Evolutionary conservation across 1,140 invertebrate genomes (phyloP), one percentile per base, ranked within the genome.

Genomic region (Anoplolepis gracilipes): DNA sequence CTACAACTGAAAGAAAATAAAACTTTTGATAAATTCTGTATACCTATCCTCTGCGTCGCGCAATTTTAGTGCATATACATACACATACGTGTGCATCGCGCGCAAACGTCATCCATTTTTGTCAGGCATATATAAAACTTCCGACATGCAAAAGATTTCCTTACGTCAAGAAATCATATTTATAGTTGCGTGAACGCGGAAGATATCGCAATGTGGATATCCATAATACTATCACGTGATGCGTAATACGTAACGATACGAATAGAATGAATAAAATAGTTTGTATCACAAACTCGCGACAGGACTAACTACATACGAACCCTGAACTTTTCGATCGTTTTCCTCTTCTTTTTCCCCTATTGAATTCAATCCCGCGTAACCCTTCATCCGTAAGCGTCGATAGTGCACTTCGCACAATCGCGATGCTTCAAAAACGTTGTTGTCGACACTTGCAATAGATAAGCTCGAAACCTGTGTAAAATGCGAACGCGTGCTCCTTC

Each of bases 81-180:
- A 42, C 65, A 42, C 46, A 36, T 76, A 22, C 22, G 46, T 59
- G 67, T 75, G 57, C 65, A 42, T 72, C 78, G 78, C 49, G 53
- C 67, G 78, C 53, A 72, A 82, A 73, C 67, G 67, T 82, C 67
- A 73, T 73, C 78, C 36, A 82, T 73, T 72, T 69, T 81, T 53
- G 65, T 59, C 67, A 55, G 53, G 53, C 69, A 46, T 61, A 57
- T 33, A 70, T 73, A 39, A 73, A 59, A 81, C 65, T 81, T 81
- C 33, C 69, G 64, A 30, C 33, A 30, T 57, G 78, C 78, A 46
- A 53, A 73, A 73, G 55, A 33, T 59, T 82, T 72, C 53, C 25
- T 25, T 59, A 57, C 13, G 78, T 59, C 78, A 70, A 36, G 46
- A 49, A 25, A 30, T 70, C 36, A 53, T 81, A 81, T 81, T 81